Evolutionary conservation across 2,113 vertebrate species (phyloP), one percentile per base, ranked within the genome.

Genomic region (Phoenicopterus ruber): DNA sequence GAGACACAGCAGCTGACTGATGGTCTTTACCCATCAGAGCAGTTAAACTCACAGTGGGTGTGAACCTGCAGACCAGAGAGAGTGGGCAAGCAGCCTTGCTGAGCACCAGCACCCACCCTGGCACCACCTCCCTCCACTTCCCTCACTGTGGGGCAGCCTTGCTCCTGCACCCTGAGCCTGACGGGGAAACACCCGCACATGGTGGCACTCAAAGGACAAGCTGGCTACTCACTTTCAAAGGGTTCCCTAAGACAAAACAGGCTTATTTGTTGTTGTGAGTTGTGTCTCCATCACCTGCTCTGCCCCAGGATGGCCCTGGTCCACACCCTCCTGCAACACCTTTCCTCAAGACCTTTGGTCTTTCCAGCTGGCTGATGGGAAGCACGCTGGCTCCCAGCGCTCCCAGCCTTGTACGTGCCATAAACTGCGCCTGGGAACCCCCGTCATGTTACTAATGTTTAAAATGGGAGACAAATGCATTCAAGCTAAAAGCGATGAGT

Each of bases 361-460:
- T 78, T 88, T 28, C 73, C 65, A 44, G 70, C 26, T 72, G 78
- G 28, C 46, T 50, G 42, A 71, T 54, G 38, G 54, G 31, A 80
- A 44, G 44, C 24, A 63, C 12, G 1, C 13, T 66, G 62, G 50
- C 17, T 80, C 66, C 71, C 84, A 82, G 58, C 0, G 0, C 36
- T 71, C 62, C 52, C 74, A 81, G 65, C 40, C 25, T 40, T 18
- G 2, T 69, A 19, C 2, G 2, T 38, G 40, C 50, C 59, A 57
- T 28, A 24, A 59, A 78, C n/a, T 26, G 28, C 63, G 84, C 54
- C 82, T 84, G 86, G 70, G 65, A 92, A 61, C 20, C 34, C 32
- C 55, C 19, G 1, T 11, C 6, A 0, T 73, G 44, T 52, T 34
- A 22, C 20, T 47, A 6, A 32, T 0, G 0, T 38, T 50, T 73